Evolutionary conservation across 2,888 invertebrate genomes (phyloP).

Genomic region (Lathronympha strigana): DNA sequence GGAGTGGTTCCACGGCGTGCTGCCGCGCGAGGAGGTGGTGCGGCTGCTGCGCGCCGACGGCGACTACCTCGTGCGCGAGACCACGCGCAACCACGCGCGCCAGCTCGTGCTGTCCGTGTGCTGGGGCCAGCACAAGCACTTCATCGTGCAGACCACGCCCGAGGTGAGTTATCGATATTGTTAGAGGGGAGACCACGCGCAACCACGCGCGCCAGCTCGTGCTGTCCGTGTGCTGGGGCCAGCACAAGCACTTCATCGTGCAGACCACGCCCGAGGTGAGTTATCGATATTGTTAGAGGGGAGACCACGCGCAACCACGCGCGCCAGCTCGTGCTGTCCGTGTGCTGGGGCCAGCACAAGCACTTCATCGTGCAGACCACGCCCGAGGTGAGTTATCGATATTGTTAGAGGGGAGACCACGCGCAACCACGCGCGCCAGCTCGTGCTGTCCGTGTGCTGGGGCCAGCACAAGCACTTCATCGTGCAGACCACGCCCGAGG

Average conservation of each 20-base stretch:
- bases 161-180: constrained; percentile 85
- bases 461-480: constrained; percentile 98
- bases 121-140: constrained; percentile 98
- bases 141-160: constrained; percentile 97
- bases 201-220: constrained; percentile 97
- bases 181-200: constrained; percentile 95
- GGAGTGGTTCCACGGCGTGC: constrained; percentile 98
- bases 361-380: constrained; percentile 99
- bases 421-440: constrained; percentile 95
- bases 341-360: constrained; percentile 98
- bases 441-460: constrained; percentile 98
- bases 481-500: constrained; percentile 96
- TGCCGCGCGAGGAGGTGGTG: constrained; percentile 98
- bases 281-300: constrained; percentile 84
- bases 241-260: constrained; percentile 98
- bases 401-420: constrained; percentile 93
- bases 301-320: constrained; percentile 97
- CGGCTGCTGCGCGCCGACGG: constrained; percentile 95
- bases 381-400: constrained; percentile 87
- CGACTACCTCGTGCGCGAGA: constrained; percentile 97
- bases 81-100: constrained; percentile 94
- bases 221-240: constrained; percentile 97
- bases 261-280: constrained; percentile 95
- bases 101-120: constrained; percentile 97
- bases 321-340: constrained; percentile 96